These are phyloP conservation scores for Malachius bipustulatus DNA, from an alignment of 2,888 invertebrate genomes.

Conservation along the genomic window DNA sequence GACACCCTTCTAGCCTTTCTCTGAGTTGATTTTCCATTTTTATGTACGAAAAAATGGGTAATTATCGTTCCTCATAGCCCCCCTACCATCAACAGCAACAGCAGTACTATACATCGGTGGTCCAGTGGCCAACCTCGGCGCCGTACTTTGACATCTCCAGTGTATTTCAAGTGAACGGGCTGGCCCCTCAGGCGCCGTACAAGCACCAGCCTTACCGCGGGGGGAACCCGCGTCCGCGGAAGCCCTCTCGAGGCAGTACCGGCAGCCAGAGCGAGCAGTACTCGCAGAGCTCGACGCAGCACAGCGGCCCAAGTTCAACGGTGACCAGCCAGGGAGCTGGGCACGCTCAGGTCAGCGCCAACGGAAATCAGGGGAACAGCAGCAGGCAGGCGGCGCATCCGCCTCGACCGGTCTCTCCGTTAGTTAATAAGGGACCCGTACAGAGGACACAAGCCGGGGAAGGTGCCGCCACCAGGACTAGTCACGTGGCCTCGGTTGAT, in stretches of 20 bases:
- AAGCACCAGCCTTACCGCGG: slow-evolving; percentile 41
- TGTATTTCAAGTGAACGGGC: slow-evolving; percentile 61
- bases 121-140: slow-evolving; percentile 40
- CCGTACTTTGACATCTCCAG: slow-evolving; percentile 55
- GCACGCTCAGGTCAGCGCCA: too few relatives aligned
- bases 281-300: slow-evolving; percentile 17
- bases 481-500: slow-evolving; percentile 20
- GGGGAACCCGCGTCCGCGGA: slow-evolving; percentile 33
- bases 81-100: slow-evolving; percentile 51
- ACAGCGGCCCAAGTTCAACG: too few relatives aligned
- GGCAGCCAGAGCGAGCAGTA: slow-evolving; percentile 27
- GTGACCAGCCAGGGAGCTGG: too few relatives aligned
- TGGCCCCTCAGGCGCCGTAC: slow-evolving; percentile 54
- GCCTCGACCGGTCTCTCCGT: slow-evolving; percentile 20
- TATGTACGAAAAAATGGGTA: too few relatives aligned
- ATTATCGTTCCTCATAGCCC: slow-evolving; percentile 35
- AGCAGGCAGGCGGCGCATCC: slow-evolving; percentile 22
- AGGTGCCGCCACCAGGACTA: slow-evolving; percentile 19
- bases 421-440: slow-evolving; percentile 7
- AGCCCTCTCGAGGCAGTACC: slow-evolving; percentile 27
- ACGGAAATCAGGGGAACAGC: slow-evolving; percentile 12
- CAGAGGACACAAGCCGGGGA: too few relatives aligned
- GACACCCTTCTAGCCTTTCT: too few relatives aligned
- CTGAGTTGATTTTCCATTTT: too few relatives aligned
- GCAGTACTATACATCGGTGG: slow-evolving; percentile 50